Percentiles rank a stretch among this genome's conserved stretches.
phyloP scores from a whole-genome alignment of 1,140 invertebrate species.

The Sycophila sp. region DNA sequence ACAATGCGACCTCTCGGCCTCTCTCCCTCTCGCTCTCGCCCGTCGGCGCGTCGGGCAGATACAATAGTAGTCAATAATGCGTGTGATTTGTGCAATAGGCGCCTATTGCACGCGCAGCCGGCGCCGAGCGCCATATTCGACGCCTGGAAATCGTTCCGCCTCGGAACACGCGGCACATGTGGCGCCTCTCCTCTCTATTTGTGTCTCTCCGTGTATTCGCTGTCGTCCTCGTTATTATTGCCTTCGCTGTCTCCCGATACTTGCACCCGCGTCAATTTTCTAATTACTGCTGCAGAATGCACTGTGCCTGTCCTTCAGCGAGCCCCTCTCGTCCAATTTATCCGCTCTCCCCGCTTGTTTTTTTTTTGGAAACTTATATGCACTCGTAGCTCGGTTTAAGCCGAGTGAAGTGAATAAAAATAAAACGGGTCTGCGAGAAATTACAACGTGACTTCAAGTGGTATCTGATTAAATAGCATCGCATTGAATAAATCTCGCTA shows the following conservation, averaged over 20 bases:
- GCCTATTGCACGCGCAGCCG: constrained; percentile 61
- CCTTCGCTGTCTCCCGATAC: constrained; percentile 27
- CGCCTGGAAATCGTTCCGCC: constrained; percentile 59
- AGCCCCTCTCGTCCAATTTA: too few relatives aligned
- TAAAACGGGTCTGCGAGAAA: too few relatives aligned
- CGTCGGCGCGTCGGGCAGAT: constrained; percentile 53
- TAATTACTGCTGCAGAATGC: constrained; percentile 35
- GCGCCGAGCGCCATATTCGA: constrained; percentile 56
- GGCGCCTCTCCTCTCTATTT: constrained; percentile 46
- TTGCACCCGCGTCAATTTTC: constrained; percentile 25
- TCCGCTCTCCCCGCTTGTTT: not conserved
- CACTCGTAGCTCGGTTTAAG: too few relatives aligned
- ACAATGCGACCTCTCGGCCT: constrained; percentile 40
- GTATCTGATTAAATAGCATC: too few relatives aligned
- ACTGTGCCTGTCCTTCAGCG: too few relatives aligned
- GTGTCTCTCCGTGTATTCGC: constrained; percentile 32
- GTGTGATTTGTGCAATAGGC: constrained; percentile 66
- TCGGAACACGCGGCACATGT: constrained; percentile 60
- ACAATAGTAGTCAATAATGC: constrained; percentile 65
- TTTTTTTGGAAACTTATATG: too few relatives aligned
- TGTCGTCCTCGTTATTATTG: constrained; percentile 54
- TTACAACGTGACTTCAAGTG: too few relatives aligned
- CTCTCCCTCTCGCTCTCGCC: not conserved
- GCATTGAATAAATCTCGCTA: not conserved
- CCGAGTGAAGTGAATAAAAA: too few relatives aligned